These are phyloP conservation scores for Ptychobarbus kaznakovi DNA, from an alignment of 2,797 vertebrate species.

Conservation along the genomic window DNA sequence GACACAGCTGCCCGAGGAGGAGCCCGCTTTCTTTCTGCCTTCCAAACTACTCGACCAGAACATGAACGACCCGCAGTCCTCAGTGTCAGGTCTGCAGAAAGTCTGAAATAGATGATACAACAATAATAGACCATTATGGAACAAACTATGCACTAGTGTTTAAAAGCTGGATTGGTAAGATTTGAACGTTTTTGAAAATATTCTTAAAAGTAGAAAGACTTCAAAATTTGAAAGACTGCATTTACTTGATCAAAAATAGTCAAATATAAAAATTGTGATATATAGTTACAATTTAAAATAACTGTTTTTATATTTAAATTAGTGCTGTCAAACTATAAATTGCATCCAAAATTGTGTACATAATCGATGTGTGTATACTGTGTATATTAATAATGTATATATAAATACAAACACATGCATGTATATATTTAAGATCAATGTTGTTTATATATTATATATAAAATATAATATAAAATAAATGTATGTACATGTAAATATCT, in stretches of 20 bases:
- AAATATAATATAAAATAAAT: too few relatives aligned
- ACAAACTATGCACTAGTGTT: background rate
- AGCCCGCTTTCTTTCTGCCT: constrained; percentile 85
- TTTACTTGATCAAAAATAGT: background rate
- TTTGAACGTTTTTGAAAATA: background rate
- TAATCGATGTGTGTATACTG: too few relatives aligned
- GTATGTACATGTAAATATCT: too few relatives aligned
- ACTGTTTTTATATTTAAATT: background rate
- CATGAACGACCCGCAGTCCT: constrained; percentile 82
- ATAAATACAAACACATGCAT: too few relatives aligned
- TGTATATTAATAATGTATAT: too few relatives aligned
- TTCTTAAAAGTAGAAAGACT: background rate
- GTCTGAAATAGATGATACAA: background rate
- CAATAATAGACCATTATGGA: background rate
- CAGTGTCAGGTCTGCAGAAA: constrained; percentile 80
- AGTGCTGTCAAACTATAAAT: too few relatives aligned
- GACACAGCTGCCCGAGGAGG: constrained; percentile 68
- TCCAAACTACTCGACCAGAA: constrained; percentile 95
- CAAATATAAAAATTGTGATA: background rate
- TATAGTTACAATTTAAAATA: background rate
- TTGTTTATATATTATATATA: too few relatives aligned
- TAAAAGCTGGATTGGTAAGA: background rate
- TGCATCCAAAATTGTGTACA: too few relatives aligned
- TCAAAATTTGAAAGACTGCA: background rate
- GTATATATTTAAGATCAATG: too few relatives aligned